Evolutionary conservation across 2,797 vertebrate genomes (phyloP), one percentile per base, ranked within the genome.

Genomic region (Myioborus melanocephalus): DNA sequence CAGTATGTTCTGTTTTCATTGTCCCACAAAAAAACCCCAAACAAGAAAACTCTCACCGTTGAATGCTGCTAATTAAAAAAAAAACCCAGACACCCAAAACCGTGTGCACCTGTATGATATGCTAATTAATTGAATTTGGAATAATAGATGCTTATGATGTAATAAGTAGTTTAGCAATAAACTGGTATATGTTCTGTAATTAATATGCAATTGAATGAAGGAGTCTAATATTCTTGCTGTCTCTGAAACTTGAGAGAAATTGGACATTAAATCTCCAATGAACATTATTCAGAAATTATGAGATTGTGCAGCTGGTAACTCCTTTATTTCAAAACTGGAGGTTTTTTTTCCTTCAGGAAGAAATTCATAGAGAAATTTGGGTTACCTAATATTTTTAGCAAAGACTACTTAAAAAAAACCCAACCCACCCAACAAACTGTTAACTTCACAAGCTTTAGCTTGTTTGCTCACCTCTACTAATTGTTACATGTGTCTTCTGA

Each of bases 71-170:
- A 27, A 49, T 39, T 39, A 23, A n/a, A 53, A 39, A 32, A 59
- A 63, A 56, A 56, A 14, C 37, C 55, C 27, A 43, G 34, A 19
- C 32, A 26, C 50, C 34, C 61, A 11, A 37, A 69, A 28, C 28
- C 0, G 0, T 22, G 32, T 3, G 12, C 20, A 50, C 16, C n/a
- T 56, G 2, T 41, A 4, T 50, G 20, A 47, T 44, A 32, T 4
- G 13, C n/a, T 63, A 28, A 69, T 76, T 77, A 78, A 34, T 35
- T 35, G 21, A 56, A n/a, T n/a, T 56, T 26, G 35, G 43, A 34
- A 14, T 56, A 64, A 26, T 41, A 53, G 18, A 9, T 39, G 23
- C 17, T 76, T 82, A 10, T n/a, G 19, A 43, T 59, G 41, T 80
- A 57, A 7, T 64, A 41, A 53, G 23, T 21, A 32, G 11, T 14